These are phyloP conservation scores for Zygothrica quintamaculata DNA, from an alignment of 2,888 invertebrate species.

Conservation along the genomic window DNA sequence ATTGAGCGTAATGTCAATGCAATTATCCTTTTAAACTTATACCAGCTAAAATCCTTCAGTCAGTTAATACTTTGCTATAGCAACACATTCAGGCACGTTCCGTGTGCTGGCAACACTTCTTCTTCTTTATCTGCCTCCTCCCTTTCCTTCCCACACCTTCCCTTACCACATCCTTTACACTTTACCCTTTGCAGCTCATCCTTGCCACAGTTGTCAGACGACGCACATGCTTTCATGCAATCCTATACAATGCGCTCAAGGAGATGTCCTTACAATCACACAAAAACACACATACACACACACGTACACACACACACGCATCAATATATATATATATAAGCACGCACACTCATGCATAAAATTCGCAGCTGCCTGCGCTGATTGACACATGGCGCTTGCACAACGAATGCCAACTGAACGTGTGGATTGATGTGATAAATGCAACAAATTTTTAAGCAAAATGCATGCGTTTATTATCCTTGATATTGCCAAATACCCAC, in stretches of 20 bases:
- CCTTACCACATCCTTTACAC: too few relatives aligned
- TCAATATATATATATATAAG: too few relatives aligned
- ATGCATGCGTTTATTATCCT: conserved; percentile 62
- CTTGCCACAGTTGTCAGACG: neutral
- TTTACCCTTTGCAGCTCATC: too few relatives aligned
- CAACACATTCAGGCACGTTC: conserved; percentile 44
- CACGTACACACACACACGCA: conserved; percentile 1
- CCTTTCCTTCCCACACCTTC: too few relatives aligned
- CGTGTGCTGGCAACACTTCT: too few relatives aligned
- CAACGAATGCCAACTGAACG: conserved; percentile 2
- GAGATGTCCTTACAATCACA: conserved; percentile 35
- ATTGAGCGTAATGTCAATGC: conserved; percentile 49
- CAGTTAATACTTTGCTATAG: conserved; percentile 51
- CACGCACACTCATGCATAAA: neutral
- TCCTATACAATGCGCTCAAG: conserved; percentile 61
- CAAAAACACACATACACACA: conserved; percentile 6
- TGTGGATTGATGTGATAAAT: neutral
- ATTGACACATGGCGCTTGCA: conserved; percentile 69
- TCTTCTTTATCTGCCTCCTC: too few relatives aligned
- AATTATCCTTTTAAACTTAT: conserved; percentile 56
- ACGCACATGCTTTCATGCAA: conserved; percentile 37
- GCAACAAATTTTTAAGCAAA: conserved; percentile 10
- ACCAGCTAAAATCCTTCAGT: conserved; percentile 12
- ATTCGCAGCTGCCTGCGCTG: conserved; percentile 36
- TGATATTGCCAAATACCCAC: conserved; percentile 34